Conservation (phyloP, 2,797 vertebrate genomes). For the Falco biarmicus region DNA sequence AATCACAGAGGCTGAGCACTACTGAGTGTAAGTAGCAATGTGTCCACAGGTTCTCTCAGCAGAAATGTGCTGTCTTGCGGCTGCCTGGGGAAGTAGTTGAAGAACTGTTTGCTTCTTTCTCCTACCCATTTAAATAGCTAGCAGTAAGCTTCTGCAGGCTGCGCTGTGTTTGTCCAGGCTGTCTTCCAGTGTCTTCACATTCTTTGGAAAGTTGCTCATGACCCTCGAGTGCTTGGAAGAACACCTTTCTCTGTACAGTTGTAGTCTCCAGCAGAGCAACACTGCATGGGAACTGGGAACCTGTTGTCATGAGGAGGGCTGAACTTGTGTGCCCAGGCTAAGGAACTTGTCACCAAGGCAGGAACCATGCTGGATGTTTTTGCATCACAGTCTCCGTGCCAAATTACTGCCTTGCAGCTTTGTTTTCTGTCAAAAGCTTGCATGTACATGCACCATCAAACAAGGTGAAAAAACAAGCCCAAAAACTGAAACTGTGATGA, state of each 20-base stretch:
- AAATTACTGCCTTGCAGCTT: background rate
- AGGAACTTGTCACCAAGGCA: background rate
- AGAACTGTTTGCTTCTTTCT: background rate
- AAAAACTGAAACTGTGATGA: background rate
- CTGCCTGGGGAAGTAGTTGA: background rate
- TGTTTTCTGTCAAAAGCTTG: background rate
- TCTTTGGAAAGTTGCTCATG: background rate
- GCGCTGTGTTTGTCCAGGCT: background rate
- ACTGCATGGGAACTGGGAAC: background rate
- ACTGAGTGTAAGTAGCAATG: fast-evolving
- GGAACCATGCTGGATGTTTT: background rate
- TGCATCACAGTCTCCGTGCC: background rate
- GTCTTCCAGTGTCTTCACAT: background rate
- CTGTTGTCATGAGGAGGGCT: background rate
- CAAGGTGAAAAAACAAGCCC: background rate
- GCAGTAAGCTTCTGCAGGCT: background rate
- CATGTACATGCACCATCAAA: background rate
- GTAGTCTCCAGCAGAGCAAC: background rate
- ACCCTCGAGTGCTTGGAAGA: background rate
- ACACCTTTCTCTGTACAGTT: background rate
- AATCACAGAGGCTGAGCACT: background rate
- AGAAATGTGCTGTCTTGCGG: background rate
- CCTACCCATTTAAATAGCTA: background rate
- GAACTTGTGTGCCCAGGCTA: background rate
- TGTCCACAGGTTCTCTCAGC: fast-evolving